Base-by-base conservation (phyloP, 1,140 invertebrate genomes). In the Eurosta solidaginis region DNA sequence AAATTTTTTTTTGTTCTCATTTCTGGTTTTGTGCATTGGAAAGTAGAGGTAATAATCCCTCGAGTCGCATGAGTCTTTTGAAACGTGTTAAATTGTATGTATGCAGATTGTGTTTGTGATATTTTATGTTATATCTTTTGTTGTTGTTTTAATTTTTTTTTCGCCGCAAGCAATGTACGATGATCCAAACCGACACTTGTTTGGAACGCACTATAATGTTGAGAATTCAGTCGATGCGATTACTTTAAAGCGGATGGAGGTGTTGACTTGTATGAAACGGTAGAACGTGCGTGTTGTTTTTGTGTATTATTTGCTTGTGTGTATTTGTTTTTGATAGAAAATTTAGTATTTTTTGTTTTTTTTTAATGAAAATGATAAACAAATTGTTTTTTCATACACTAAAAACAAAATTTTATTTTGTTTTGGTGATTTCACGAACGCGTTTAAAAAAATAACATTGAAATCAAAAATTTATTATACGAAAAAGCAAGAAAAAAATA, bases 211-310 rank as follows among this genome's bases (percentile, higher is more conserved):
- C 36, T 52, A 49, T 42, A 20, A 33, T 54, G 73, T 63, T 54
- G 63, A 68, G 27, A 77, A 76, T 74, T 79, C 76, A 79, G 79
- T 79, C 79, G 79, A 79, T 79, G 77, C 79, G 77, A 76, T 79
- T 79, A 79, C 77, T 79, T 78, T 78, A 79, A 79, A 79, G 77
- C 79, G 74, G 68, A 49, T 79, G 79, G 79, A 79, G 77, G 79
- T 79, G 78, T 73, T 77, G 54, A 68, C 33, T 68, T 76, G 42
- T 76, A 33, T 76, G 68, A 47, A 36, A 76, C 78, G 78, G 78
- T 76, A 76, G 42, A 79, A 73, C 63, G 78, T 79, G 78, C 76
- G 78, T 77, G 54, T 22, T 25, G 29, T 75, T 45, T 77, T 76
- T 54, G 5, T 27, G 12, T 44, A 20, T 42, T 20, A 14, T 75